phyloP scores from a whole-genome alignment of 2,888 invertebrate species.

The Microchrysa polita region DNA sequence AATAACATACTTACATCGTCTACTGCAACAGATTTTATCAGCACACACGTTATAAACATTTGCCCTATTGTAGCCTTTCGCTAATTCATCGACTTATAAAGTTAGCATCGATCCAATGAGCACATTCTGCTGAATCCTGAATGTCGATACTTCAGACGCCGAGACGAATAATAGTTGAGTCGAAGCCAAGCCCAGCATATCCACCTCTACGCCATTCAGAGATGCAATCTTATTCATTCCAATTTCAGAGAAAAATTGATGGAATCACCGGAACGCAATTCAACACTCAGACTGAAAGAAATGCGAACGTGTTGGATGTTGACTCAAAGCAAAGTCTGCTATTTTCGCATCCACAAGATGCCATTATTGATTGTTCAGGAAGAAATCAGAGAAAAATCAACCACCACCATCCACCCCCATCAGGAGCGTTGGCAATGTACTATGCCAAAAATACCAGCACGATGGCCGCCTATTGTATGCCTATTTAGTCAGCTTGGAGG shows the following conservation, averaged over 20 bases:
- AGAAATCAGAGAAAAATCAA: background rate
- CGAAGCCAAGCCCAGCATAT: background rate
- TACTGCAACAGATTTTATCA: too few species aligned
- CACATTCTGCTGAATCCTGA: too few species aligned
- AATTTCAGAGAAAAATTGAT: background rate
- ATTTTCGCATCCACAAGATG: background rate
- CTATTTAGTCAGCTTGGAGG: background rate
- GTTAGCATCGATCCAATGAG: background rate
- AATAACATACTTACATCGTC: too few species aligned
- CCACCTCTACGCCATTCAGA: too few species aligned
- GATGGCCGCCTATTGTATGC: background rate
- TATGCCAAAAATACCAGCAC: background rate
- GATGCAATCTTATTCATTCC: background rate
- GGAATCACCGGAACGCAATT: background rate
- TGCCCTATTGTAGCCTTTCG: too few species aligned
- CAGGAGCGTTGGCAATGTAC: too few species aligned
- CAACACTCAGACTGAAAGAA: background rate
- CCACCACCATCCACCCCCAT: background rate
- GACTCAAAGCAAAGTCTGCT: background rate
- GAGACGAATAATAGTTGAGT: background rate
- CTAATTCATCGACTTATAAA: background rate
- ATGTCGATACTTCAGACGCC: background rate
- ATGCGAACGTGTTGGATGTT: background rate
- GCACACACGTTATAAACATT: too few species aligned
- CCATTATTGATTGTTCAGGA: constrained; percentile 1